These are phyloP conservation scores for Sylvilagus bachmani DNA, from an alignment of 2,113 vertebrate species.

Conservation along the genomic window DNA sequence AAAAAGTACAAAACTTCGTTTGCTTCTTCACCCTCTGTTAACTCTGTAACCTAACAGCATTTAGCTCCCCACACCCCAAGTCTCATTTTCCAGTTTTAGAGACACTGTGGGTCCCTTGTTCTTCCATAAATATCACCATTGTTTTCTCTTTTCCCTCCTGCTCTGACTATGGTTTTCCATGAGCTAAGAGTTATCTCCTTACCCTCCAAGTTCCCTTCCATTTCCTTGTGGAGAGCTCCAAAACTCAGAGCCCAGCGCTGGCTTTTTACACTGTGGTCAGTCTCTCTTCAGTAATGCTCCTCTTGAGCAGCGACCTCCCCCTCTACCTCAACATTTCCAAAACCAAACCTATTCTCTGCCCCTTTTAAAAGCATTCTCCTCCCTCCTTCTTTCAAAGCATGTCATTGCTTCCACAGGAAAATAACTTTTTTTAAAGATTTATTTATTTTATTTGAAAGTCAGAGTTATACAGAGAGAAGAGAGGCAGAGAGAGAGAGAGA, in stretches of 20 bases:
- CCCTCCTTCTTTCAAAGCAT: not conserved
- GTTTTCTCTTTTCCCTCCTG: not conserved
- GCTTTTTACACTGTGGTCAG: not conserved
- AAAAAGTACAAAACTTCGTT: not conserved
- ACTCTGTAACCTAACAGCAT: not conserved
- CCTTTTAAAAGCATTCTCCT: not conserved
- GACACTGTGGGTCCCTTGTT: not conserved
- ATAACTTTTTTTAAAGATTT: not conserved
- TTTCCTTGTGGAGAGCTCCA: not conserved
- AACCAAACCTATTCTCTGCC: not conserved
- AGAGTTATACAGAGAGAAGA: too few relatives aligned
- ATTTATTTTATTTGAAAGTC: too few relatives aligned
- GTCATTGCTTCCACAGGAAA: not conserved
- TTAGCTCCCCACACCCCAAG: not conserved
- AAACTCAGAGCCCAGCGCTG: not conserved
- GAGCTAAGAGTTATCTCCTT: not conserved
- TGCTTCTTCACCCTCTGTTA: not conserved
- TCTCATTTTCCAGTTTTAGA: not conserved
- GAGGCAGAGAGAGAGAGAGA: too few relatives aligned
- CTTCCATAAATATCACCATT: not conserved
- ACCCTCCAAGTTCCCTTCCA: not conserved
- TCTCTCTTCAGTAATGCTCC: not conserved
- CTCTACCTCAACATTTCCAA: not conserved
- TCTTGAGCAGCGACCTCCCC: not conserved
- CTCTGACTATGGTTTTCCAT: not conserved